Evolutionary conservation across 1,140 invertebrate species (phyloP), one percentile per base, ranked within the genome.

Genomic region (Druon quercuslanigerum): DNA sequence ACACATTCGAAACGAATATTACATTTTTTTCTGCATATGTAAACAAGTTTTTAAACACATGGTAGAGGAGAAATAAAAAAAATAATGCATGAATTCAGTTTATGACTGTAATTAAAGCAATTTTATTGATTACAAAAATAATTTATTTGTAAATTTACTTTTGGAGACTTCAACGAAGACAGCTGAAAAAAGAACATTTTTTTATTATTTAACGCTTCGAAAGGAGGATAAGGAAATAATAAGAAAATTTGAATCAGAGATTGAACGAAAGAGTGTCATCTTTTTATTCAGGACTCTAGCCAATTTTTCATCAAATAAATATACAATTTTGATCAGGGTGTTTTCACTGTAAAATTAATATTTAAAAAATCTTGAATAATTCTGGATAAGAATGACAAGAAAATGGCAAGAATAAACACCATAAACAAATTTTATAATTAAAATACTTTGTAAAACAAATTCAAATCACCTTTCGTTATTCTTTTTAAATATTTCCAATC

Each of bases 251-350:
- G 51, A 76, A 51, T 86, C 85, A 87, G 85, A 17, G 71, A 71
- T 51, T 79, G 81, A 90, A 89, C 87, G 84, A 87, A 79, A 74
- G 50, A 54, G 79, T 89, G 81, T 90, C 87, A 90, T 89, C 87
- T 90, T 84, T 76, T 71, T 54, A 85, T 76, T 90, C 90, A 91
- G 90, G 84, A 91, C 90, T 91, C 90, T 91, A 91, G 90, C 89
- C 90, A 87, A 82, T 78, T 57, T 79, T 78, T 91, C 89, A 91
- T 91, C 89, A 66, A 40, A 2, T 66, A 5, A 66, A 66, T 66
- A n/a, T 66, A n/a, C 16, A 2, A 17, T n/a, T 17, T 17, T 3
- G n/a, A 56, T 17, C n/a, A 9, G 19, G 9, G n/a, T 56, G 19
- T 17, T 54, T 54, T n/a, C n/a, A 17, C 7, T 17, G 0, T 54